Evolutionary conservation across 2,113 vertebrate genomes (phyloP).

Genomic region (Ardeotis arabs): DNA sequence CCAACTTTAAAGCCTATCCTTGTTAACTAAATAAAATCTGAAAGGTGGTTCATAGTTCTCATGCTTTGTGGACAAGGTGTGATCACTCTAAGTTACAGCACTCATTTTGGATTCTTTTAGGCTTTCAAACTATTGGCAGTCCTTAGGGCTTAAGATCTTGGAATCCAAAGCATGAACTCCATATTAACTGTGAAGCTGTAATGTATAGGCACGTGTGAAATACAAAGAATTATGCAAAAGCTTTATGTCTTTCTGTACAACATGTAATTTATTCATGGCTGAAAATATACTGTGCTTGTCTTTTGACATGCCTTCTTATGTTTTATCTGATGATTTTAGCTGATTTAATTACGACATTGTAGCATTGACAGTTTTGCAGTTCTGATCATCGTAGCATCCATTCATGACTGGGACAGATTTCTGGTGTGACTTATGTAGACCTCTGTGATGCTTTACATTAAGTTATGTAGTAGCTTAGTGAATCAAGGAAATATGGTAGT

Average conservation of each 20-base stretch:
- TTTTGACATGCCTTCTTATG: not conserved
- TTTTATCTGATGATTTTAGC: not conserved
- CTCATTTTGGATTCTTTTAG: not conserved
- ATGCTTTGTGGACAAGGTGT: not conserved
- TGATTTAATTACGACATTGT: not conserved
- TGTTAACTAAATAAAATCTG: not conserved
- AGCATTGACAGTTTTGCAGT: not conserved
- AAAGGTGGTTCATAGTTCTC: not conserved
- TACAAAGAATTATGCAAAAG: not conserved
- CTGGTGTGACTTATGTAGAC: not conserved
- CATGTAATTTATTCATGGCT: not conserved
- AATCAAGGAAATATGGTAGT: accelerated
- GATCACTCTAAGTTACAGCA: not conserved
- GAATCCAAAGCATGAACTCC: not conserved
- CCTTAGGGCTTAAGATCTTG: not conserved
- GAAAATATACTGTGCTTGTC: not conserved
- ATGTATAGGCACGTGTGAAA: not conserved
- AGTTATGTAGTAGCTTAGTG: not conserved
- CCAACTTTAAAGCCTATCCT: not conserved
- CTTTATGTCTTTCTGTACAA: not conserved
- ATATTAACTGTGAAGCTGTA: not conserved
- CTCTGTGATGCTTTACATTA: not conserved
- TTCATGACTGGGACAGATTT: not conserved
- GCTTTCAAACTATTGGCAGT: not conserved
- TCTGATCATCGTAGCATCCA: not conserved